Evolutionary conservation across 2,113 vertebrate species (phyloP).

Genomic region (Diadophis punctatus): DNA sequence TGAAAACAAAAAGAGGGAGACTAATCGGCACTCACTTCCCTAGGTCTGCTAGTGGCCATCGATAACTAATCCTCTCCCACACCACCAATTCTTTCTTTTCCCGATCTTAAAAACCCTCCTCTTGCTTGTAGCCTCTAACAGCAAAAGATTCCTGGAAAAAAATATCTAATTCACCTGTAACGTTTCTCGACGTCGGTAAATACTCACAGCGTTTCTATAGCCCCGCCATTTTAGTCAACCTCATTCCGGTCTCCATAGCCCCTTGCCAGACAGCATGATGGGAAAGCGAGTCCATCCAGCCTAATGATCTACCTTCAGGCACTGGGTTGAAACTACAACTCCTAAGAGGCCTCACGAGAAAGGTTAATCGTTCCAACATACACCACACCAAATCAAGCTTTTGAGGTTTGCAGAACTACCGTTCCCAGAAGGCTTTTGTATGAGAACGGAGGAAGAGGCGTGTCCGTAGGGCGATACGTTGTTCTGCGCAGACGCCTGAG

Average conservation of each 20-base stretch:
- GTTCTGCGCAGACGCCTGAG: neutral
- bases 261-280: slow-evolving; percentile 39
- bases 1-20: neutral
- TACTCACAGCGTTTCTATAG: neutral
- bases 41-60: neutral
- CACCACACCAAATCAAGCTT: neutral
- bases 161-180: neutral
- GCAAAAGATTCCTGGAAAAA: neutral
- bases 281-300: slow-evolving; percentile 34
- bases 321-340: slow-evolving; percentile 12
- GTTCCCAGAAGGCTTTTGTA: neutral
- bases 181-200: neutral
- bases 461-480: neutral
- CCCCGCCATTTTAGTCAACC: slow-evolving; percentile 15
- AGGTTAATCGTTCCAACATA: neutral
- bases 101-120: neutral
- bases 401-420: neutral
- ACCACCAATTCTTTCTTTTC: neutral
- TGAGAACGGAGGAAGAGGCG: neutral
- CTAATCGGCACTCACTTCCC: neutral
- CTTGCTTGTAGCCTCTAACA: neutral
- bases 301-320: accelerated
- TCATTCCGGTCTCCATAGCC: slow-evolving; percentile 38
- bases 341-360: slow-evolving; percentile 22
- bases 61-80: neutral